Conservation (phyloP, 2,113 vertebrate species). For the Aptenodytes forsteri region DNA sequence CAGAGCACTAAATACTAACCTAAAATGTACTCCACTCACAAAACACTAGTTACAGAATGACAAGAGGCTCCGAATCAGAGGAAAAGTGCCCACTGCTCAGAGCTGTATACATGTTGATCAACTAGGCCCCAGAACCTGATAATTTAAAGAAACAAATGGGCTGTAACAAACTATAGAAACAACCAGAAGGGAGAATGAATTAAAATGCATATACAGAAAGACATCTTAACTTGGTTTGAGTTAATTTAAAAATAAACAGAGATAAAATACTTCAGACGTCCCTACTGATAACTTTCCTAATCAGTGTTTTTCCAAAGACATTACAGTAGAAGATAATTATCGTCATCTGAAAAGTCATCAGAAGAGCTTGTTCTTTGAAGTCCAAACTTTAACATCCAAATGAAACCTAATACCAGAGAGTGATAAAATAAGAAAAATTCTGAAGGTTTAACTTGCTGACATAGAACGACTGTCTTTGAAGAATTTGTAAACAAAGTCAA, state of each 20-base stretch:
- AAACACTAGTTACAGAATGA: background rate
- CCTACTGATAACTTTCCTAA: background rate
- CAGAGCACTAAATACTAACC: background rate
- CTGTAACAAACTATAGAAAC: background rate
- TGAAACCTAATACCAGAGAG: background rate
- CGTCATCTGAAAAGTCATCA: background rate
- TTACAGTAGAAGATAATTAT: background rate
- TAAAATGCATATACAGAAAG: background rate
- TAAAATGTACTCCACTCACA: background rate
- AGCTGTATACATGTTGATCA: background rate
- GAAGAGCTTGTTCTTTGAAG: background rate
- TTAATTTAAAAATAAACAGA: background rate
- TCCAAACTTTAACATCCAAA: background rate
- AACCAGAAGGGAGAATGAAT: background rate
- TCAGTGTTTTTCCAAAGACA: background rate
- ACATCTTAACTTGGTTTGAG: background rate
- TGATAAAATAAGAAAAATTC: background rate
- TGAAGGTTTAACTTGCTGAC: background rate
- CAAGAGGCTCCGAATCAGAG: background rate
- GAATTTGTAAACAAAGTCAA: background rate
- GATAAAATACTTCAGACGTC: background rate
- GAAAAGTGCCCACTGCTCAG: background rate
- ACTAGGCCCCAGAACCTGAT: background rate
- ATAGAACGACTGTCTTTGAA: background rate
- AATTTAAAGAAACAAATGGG: background rate